Evolutionary conservation across 1,140 invertebrate genomes (phyloP), one percentile per base, ranked within the genome.

Genomic region (Pseudoatta argentina): DNA sequence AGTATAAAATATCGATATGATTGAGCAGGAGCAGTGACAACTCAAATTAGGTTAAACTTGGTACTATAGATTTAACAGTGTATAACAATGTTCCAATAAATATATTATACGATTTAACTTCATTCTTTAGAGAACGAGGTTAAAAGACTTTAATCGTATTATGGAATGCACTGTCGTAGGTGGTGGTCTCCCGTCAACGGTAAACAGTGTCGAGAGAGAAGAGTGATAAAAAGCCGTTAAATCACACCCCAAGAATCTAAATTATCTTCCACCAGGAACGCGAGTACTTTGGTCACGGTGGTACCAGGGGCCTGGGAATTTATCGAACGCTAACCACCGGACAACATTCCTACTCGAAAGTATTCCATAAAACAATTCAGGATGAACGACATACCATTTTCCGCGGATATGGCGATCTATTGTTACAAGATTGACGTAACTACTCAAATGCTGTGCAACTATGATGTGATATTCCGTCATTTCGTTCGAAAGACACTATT

Each of bases 201-300:
- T 57, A 89, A 86, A 78, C 81, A 76, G 72, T 57, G 64, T 64
- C 30, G 34, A 10, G 67, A 39, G 63, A 66, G 59, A 88, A 69
- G 67, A 30, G 61, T 77, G 85, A 90, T 91, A 93, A 93, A 93
- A 92, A 92, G 72, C 66, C 57, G 82, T 89, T 93, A 94, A 94
- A 93, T 93, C 91, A 91, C 91, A 92, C 89, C 77, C 85, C 67
- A 91, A 89, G 93, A 92, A 93, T 93, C 90, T 92, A 91, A 93
- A 94, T 93, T 93, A 94, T 94, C 91, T 91, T 88, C 77, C 59
- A 79, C 79, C 44, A 89, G 88, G 91, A 91, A 93, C 91, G 91
- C 91, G 86, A 88, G 51, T 88, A 90, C 93, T 92, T 93, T 92
- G 91, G 88, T 91, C 90, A 83, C 79, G 87, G 87, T 87, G 88